Percentiles rank a stretch among this genome's conserved stretches.
These are phyloP conservation scores for Antechinus stuartii DNA, from an alignment of 2,113 vertebrate species.

Conservation along the genomic window DNA sequence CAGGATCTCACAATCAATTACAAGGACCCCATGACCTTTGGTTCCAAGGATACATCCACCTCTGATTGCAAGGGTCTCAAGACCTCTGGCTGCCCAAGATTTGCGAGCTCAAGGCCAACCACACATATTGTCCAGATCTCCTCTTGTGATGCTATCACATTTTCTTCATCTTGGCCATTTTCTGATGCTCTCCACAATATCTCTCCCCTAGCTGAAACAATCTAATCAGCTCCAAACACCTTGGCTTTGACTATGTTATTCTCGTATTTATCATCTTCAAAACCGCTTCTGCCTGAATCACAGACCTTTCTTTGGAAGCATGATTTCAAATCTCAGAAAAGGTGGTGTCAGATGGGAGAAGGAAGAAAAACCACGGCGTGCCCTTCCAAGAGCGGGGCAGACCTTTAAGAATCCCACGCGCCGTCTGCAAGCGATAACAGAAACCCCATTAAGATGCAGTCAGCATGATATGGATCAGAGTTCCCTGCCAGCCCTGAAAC, in stretches of 20 bases:
- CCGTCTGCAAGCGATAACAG: not conserved
- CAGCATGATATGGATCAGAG: not conserved
- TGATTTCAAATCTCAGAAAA: not conserved
- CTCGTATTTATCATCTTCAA: not conserved
- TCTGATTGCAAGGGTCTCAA: not conserved
- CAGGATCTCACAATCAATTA: not conserved
- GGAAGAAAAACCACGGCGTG: not conserved
- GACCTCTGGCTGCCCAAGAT: not conserved
- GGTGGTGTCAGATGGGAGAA: not conserved
- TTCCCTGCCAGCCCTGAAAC: not conserved
- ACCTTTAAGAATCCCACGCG: not conserved
- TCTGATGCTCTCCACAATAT: not conserved
- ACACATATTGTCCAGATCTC: not conserved
- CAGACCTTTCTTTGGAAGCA: not conserved
- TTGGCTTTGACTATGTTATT: not conserved
- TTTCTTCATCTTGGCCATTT: not conserved
- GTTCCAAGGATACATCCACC: not conserved
- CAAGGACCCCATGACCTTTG: not conserved
- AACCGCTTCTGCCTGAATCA: not conserved
- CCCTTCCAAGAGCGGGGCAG: not conserved
- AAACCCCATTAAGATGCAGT: not conserved
- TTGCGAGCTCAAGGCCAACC: not conserved
- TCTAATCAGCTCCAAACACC: not conserved
- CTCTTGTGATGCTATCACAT: not conserved
- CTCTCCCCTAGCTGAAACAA: not conserved